phyloP scores from a whole-genome alignment of 2,113 vertebrate genomes.

The Lepidothrix coronata region DNA sequence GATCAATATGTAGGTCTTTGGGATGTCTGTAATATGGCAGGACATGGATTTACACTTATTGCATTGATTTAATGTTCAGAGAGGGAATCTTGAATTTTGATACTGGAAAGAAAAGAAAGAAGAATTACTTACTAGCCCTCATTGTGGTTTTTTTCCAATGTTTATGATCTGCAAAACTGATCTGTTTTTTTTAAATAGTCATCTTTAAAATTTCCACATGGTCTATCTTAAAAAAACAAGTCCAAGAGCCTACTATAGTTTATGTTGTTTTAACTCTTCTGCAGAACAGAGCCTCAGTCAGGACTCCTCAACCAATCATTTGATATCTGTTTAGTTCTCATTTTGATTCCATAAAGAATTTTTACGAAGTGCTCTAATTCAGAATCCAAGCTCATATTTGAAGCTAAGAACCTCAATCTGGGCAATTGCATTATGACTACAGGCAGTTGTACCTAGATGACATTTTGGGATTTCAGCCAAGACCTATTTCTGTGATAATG shows the following conservation, averaged over 20 bases:
- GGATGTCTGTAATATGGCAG: background rate
- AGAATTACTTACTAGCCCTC: background rate
- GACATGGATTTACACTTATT: background rate
- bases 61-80: background rate
- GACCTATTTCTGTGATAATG: background rate
- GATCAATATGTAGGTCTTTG: background rate
- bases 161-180: background rate
- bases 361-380: background rate
- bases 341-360: background rate
- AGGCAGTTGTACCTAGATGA: background rate
- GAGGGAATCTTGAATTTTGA: background rate
- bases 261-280: background rate
- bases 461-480: background rate
- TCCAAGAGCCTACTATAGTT: background rate
- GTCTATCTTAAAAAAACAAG: background rate
- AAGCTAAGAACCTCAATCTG: background rate
- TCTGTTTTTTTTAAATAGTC: background rate
- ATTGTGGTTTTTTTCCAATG: background rate
- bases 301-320: background rate
- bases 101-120: background rate
- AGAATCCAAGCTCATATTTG: background rate
- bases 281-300: background rate
- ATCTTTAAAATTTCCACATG: background rate
- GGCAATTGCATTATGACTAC: background rate
- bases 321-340: background rate